Evolutionary conservation across 2,888 invertebrate genomes (phyloP), one percentile per base, ranked within the genome.

Genomic region (Heteromyza rotundicornis): DNA sequence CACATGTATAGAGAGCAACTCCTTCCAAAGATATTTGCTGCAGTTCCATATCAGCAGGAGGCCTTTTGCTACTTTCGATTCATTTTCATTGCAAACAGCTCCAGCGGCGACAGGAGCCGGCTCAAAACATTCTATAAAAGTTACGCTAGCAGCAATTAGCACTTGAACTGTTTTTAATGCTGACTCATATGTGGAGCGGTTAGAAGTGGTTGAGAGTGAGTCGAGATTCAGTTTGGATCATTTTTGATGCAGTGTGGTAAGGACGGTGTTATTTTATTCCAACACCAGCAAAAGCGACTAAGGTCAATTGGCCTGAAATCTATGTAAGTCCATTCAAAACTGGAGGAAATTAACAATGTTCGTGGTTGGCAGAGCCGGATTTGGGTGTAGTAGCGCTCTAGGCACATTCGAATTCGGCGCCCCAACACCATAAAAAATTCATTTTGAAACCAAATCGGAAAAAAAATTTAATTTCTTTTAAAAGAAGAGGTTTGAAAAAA

Each of bases 1-100:
- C 40, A 65, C 57, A 61, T 44, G 47, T 58, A 57, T 54, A 67
- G 63, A 63, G 66, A 62, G 63, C 22, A 52, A 60, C n/a, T n/a
- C n/a, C n/a, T n/a, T n/a, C n/a, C n/a, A n/a, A n/a, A n/a, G n/a
- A n/a, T n/a, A 19, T 49, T 58, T 40, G 56, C 40, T 61, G 20
- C 3, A 19, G 22, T 16, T 50, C 57, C 68, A 67, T 47, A 20
- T 2, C 20, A 19, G 47, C 7, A 14, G 47, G 3, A 17, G 47
- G 47, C 47, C 20, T 19, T 47, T 17, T 19, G 8, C 14, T 5
- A 19, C 20, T 19, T 19, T 17, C 47, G 17, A 5, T 47, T 8
- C 47, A 20, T n/a, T 40, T 40, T 40, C n/a, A 8, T 40, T n/a
- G n/a, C 47, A 47, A 20, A 47, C 17, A 47, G 19, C 47, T 8